Percentiles rank a stretch among this genome's conserved stretches.
These are phyloP conservation scores for Nyctalus aviator DNA, from an alignment of 2,797 vertebrate species.

Conservation along the genomic window DNA sequence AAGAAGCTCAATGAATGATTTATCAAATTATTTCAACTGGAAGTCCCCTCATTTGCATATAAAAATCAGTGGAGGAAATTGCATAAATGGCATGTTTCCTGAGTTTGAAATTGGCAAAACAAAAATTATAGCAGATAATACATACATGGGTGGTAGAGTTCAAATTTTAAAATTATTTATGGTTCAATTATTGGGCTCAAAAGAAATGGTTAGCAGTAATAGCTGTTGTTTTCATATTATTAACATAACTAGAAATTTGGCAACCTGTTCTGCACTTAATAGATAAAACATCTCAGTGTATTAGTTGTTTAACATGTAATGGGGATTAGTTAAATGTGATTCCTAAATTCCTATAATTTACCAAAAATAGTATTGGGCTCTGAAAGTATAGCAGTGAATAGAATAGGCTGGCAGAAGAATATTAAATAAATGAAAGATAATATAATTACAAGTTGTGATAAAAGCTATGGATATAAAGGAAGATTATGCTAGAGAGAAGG, in stretches of 20 bases:
- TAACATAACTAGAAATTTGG: not conserved
- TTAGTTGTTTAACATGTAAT: not conserved
- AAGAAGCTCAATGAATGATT: not conserved
- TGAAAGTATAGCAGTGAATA: not conserved
- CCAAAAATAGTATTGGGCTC: not conserved
- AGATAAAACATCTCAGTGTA: not conserved
- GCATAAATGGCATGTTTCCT: not conserved
- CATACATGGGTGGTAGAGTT: not conserved
- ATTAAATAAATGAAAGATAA: not conserved
- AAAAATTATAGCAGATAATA: not conserved
- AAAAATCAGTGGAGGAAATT: not conserved
- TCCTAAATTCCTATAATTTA: not conserved
- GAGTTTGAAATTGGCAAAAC: not conserved
- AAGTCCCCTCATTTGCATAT: not conserved
- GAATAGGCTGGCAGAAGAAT: not conserved
- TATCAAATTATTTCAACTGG: not conserved
- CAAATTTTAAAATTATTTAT: not conserved
- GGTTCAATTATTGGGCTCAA: not conserved
- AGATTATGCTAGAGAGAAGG: not conserved
- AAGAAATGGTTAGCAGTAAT: not conserved
- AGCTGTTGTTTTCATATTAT: not conserved
- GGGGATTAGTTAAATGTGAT: not conserved
- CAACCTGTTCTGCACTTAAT: not conserved
- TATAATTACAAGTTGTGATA: not conserved
- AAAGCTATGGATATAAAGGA: not conserved